These are phyloP conservation scores for Oceanodroma leucorhoa DNA, from an alignment of 2,797 vertebrate species.

Conservation along the genomic window DNA sequence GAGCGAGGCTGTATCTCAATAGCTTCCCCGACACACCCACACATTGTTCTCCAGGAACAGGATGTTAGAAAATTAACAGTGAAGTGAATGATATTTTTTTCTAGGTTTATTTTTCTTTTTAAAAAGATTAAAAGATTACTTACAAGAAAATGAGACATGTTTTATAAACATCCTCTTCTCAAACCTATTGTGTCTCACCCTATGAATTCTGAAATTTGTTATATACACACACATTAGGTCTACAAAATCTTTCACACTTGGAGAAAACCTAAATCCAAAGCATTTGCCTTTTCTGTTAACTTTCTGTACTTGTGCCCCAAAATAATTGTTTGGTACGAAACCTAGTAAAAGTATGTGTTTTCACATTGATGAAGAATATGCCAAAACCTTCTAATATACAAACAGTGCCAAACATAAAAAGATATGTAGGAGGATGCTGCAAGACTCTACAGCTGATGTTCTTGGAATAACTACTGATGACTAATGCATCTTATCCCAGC, in stretches of 20 bases:
- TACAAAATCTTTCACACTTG: neutral
- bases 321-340: neutral
- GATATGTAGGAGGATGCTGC: neutral
- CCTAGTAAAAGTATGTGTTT: neutral
- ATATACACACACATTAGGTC: neutral
- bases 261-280: neutral
- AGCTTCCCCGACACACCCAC: slow-evolving; percentile 32
- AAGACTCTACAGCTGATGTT: neutral
- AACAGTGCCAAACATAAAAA: neutral
- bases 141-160: neutral
- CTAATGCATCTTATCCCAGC: neutral
- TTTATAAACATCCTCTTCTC: slow-evolving; percentile 56
- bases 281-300: neutral
- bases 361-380: neutral
- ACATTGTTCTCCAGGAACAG: slow-evolving; percentile 39
- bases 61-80: slow-evolving; percentile 32
- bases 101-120: slow-evolving; percentile 5
- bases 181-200: neutral
- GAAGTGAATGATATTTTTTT: neutral
- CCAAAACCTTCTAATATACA: neutral
- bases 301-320: neutral
- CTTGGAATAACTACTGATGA: neutral
- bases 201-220: neutral
- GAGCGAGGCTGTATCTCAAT: neutral
- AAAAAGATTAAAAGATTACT: slow-evolving; percentile 42